Evolutionary conservation across 2,888 invertebrate genomes (phyloP), one percentile per base, ranked within the genome.

Genomic region (Muscina levida): DNA sequence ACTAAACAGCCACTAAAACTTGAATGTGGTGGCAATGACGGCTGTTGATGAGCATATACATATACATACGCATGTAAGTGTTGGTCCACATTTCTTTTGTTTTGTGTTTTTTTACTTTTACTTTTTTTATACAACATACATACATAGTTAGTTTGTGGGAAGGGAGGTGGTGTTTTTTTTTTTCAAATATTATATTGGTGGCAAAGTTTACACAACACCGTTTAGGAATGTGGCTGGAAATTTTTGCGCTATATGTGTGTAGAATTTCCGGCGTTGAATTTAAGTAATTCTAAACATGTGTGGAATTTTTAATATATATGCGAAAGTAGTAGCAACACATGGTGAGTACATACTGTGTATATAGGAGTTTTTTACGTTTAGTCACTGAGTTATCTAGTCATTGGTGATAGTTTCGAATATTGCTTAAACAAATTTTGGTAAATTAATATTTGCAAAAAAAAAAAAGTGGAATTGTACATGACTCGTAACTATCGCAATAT

Each of bases 1-100:
- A 62, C 62, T 62, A 62, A 62, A 59, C 37, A 59, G 39, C 26
- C 10, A 19, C 62, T 62, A 42, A 59, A 59, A 62, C 17, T 56
- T 11, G 51, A 15, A 17, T 39, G 17, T 39, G 2, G n/a, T 15
- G 31, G 57, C 31, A 10, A 26, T 24, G n/a, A n/a, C n/a, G n/a
- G n/a, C n/a, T n/a, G 44, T 44, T 11, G 8, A 44, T 44, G 44
- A 3, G 31, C n/a, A n/a, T n/a, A n/a, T n/a, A n/a, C n/a, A n/a
- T n/a, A n/a, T n/a, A n/a, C n/a, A n/a, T n/a, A n/a, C 31, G 31
- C 31, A 31, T 31, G 31, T 31, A 8, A 5, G 8, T 31, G 31
- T 31, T 5, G 8, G 31, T 5, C 31, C 31, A 31, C 31, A 31
- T 31, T 8, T 31, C 31, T 4, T 44, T 44, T n/a, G n/a, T n/a